Evolutionary conservation across 2,797 vertebrate genomes (phyloP).

Genomic region (Antrozous pallidus): DNA sequence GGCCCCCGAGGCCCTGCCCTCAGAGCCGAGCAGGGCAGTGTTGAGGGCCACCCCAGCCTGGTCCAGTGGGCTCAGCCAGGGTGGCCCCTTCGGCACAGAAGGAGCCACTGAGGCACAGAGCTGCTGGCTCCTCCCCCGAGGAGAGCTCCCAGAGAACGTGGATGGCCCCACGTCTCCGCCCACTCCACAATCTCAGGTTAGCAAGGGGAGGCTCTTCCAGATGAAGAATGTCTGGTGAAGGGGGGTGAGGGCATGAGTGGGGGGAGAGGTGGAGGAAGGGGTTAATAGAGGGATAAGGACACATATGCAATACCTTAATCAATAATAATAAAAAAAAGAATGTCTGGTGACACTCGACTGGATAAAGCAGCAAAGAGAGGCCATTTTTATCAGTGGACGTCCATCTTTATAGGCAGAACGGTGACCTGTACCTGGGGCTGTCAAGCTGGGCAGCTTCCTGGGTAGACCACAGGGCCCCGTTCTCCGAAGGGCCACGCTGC

Average conservation of each 20-base stretch:
- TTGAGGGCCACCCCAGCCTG: not conserved
- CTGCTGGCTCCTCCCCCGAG: fast-evolving
- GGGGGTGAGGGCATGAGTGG: too few relatives aligned
- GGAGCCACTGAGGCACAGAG: not conserved
- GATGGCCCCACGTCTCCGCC: fast-evolving
- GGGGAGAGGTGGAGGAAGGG: too few relatives aligned
- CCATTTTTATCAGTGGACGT: fast-evolving
- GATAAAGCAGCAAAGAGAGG: not conserved
- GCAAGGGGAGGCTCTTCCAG: not conserved
- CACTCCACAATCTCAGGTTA: not conserved
- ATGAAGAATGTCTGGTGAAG: not conserved
- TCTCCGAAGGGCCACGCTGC: not conserved
- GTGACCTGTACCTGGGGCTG: not conserved
- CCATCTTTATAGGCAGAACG: not conserved
- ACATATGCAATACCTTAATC: too few relatives aligned
- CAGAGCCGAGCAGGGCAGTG: fast-evolving
- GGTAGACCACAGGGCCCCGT: fast-evolving
- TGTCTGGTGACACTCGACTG: not conserved
- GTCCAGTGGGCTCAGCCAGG: not conserved
- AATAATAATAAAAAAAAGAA: too few relatives aligned
- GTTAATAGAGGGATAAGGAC: too few relatives aligned
- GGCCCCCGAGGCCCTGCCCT: not conserved
- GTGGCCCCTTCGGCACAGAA: too few relatives aligned
- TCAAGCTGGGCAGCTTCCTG: fast-evolving
- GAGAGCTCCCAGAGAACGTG: not conserved